A percentile compares a stretch with the other conserved stretches of the same genome.
phyloP scores from a whole-genome alignment of 2,888 invertebrate species.

The Agrotis clavis region DNA sequence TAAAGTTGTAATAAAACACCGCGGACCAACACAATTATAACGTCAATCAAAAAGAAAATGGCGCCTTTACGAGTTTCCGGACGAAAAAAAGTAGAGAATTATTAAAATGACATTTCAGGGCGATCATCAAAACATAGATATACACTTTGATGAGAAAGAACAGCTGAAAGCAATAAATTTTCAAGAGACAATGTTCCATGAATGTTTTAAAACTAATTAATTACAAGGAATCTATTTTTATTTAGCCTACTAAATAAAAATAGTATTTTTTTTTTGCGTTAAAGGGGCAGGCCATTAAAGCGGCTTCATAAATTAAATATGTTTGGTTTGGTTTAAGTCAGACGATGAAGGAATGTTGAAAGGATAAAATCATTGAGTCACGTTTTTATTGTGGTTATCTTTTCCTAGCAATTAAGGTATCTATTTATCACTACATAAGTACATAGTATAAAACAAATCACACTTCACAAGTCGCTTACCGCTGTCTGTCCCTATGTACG shows the following conservation, averaged over 20 bases:
- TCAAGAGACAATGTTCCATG: slow-evolving; percentile 69
- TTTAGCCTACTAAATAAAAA: no score
- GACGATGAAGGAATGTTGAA: slow-evolving; percentile 20
- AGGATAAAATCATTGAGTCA: no score
- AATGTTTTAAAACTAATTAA: slow-evolving; percentile 75
- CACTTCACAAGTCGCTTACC: no score
- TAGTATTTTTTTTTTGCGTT: slow-evolving; percentile 61
- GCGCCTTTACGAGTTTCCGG: slow-evolving; percentile 38
- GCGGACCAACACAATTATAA: slow-evolving; percentile 20
- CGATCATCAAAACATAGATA: slow-evolving; percentile 60
- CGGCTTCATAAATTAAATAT: slow-evolving; percentile 71
- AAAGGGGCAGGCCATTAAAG: slow-evolving; percentile 72
- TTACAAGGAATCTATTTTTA: slow-evolving; percentile 72
- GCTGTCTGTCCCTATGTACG: no score
- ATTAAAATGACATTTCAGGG: slow-evolving; percentile 64
- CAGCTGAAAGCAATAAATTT: slow-evolving; percentile 81
- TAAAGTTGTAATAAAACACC: slow-evolving; percentile 48
- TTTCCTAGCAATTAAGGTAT: no score
- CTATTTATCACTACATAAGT: no score
- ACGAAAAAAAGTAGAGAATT: slow-evolving; percentile 22
- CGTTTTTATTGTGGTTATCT: no score
- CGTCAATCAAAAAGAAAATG: slow-evolving; percentile 55
- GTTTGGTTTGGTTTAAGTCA: slow-evolving; percentile 48
- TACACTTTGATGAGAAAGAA: slow-evolving; percentile 45
- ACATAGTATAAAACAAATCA: no score